Evolutionary conservation across 2,888 invertebrate genomes (phyloP).

Genomic region (Dione juno): DNA sequence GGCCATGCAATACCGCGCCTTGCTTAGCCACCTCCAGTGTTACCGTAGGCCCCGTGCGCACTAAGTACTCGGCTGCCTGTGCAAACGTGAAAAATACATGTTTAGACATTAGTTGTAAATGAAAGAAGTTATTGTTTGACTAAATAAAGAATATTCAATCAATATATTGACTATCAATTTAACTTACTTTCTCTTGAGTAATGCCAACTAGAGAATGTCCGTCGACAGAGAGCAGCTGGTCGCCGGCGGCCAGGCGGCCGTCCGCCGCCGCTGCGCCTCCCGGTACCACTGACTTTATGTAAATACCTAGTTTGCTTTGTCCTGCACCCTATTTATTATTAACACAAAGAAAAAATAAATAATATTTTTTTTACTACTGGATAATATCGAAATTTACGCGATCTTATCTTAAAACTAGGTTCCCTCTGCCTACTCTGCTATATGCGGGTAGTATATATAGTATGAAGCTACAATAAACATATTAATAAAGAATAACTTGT

Average conservation of each 20-base stretch:
- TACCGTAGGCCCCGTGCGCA: slow-evolving; percentile 96
- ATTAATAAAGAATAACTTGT: no score
- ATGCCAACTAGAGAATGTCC: slow-evolving; percentile 96
- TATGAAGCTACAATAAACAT: no score
- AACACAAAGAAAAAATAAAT: not conserved
- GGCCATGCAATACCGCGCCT: slow-evolving; percentile 97
- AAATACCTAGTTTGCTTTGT: slow-evolving; percentile 93
- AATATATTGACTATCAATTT: no score
- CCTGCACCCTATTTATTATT: slow-evolving; percentile 68
- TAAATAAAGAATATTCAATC: not conserved
- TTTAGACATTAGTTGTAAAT: not conserved
- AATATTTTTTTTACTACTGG: not conserved
- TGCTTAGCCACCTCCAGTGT: slow-evolving; percentile 98
- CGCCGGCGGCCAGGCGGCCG: slow-evolving; percentile 97
- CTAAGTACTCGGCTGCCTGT: slow-evolving; percentile 97
- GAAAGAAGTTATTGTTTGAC: no score
- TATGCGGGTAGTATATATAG: no score
- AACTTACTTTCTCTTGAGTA: slow-evolving; percentile 87
- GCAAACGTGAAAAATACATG: not conserved
- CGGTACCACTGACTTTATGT: slow-evolving; percentile 98
- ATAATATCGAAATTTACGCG: no score
- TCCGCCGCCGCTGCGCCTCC: slow-evolving; percentile 96
- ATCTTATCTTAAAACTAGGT: no score
- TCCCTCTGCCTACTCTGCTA: no score
- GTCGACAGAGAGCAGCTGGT: slow-evolving; percentile 98